These are phyloP conservation scores for Mythimna impura DNA, from an alignment of 2,888 invertebrate genomes.

Conservation along the genomic window DNA sequence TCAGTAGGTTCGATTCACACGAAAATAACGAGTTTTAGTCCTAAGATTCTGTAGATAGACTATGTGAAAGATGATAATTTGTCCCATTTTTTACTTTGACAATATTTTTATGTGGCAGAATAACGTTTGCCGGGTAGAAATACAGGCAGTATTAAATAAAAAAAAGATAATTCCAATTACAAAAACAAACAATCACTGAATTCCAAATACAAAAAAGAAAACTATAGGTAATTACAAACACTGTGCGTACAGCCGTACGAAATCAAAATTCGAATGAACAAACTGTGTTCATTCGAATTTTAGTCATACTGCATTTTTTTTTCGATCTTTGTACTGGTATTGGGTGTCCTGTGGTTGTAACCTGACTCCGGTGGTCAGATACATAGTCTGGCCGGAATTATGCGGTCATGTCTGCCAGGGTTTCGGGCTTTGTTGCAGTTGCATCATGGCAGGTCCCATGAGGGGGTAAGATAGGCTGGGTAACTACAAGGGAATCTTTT, in stretches of 20 bases:
- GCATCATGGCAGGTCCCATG: conserved; percentile 24
- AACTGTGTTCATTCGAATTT: conserved; percentile 6
- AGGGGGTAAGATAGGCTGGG: conserved; percentile 6
- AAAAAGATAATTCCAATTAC: no score
- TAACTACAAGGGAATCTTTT: neutral
- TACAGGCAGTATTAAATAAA: neutral
- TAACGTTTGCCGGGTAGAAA: neutral
- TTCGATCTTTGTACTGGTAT: conserved; percentile 51
- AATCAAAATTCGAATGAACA: conserved; percentile 12
- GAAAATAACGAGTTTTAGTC: neutral
- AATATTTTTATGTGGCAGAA: no score
- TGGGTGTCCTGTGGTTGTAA: conserved; percentile 65
- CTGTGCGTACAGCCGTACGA: conserved; percentile 23
- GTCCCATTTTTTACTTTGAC: no score
- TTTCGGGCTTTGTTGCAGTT: conserved; percentile 58
- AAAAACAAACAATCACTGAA: neutral
- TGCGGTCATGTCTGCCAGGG: conserved; percentile 63
- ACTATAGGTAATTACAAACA: neutral
- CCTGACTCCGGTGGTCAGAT: conserved; percentile 48
- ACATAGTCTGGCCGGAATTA: conserved; percentile 62
- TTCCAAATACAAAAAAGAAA: conserved; percentile 1
- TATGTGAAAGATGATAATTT: no score
- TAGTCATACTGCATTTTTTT: conserved; percentile 48
- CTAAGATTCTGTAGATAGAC: no score
- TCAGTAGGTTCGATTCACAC: conserved; percentile 30